phyloP scores from a whole-genome alignment of 1,140 invertebrate genomes.

The Drosophila pallidifrons region DNA sequence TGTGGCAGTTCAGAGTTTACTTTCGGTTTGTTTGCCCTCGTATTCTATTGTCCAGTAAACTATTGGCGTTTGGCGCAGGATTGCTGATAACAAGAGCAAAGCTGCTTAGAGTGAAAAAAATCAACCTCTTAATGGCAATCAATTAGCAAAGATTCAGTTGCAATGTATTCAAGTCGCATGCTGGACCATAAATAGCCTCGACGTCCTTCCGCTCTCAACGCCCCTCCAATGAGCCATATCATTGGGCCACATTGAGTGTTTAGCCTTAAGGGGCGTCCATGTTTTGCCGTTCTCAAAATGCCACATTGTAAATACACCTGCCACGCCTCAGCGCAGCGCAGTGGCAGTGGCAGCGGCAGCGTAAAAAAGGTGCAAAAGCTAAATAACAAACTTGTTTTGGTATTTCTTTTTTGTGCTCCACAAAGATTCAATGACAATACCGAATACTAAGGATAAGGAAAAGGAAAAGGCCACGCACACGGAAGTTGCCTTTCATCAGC shows the following conservation, averaged over 20 bases:
- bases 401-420: conserved; percentile 48
- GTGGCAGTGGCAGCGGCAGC: background rate
- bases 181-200: conserved; percentile 44
- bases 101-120: conserved; percentile 38
- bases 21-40: conserved; percentile 64
- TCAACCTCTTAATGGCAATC: conserved; percentile 74
- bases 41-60: conserved; percentile 35
- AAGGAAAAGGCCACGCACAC: conserved; percentile 73
- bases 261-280: conserved; percentile 56
- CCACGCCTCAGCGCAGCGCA: background rate
- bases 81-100: conserved; percentile 24
- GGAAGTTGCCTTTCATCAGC: conserved; percentile 77
- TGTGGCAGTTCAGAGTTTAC: conserved; percentile 53
- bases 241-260: conserved; percentile 45
- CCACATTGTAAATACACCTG: conserved; percentile 60
- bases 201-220: background rate
- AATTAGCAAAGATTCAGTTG: conserved; percentile 72
- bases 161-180: conserved; percentile 23
- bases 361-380: conserved; percentile 71
- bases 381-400: conserved; percentile 79
- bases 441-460: conserved; percentile 27
- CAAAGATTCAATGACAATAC: conserved; percentile 76
- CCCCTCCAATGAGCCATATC: conserved; percentile 29
- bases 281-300: conserved; percentile 40
- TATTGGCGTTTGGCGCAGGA: conserved; percentile 48